Base-by-base conservation (phyloP, 2,797 vertebrate species). In the Denticeps clupeoides region DNA sequence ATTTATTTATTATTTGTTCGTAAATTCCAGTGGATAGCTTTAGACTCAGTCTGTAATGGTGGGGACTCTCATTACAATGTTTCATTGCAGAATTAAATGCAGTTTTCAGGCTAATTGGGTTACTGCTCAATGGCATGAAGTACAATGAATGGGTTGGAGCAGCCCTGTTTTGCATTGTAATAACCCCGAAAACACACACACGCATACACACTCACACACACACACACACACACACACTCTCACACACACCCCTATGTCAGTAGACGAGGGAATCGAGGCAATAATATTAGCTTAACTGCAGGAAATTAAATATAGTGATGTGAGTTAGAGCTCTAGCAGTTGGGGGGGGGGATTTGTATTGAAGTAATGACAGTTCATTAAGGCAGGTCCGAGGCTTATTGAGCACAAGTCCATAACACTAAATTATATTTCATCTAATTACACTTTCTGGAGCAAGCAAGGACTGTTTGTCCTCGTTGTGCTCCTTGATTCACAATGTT, bases 321-420 rank as follows among this genome's bases (percentile, higher is more conserved):
- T 51, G 58, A 48, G 32, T 47, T 45, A 53, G 55, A 45, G 47
- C 69, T 69, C 63, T 70, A 59, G 71, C 73, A 56, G 53, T 49
- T 70, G 68, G 53, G 64, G 75, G 65, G 57, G 62, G 67, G 80
- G 74, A 78, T 81, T 82, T 83, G 77, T 82, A 85, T 79, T 62
- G 84, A 78, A 84, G 87, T 87, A 87, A 87, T 86, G 85, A 83
- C 84, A 88, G 87, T 87, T 88, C 85, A 88, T 88, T 89, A 88
- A 83, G 77, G 76, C 77, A 69, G 61, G 67, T 81, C 83, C 70
- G 75, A 73, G 65, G 70, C 68, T 78, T 80, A 85, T 84, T 85
- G 84, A 87, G 78, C 84, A 79, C 75, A 73, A 79, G 74, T 82
- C 78, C 77, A 79, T 77, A 77, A 81, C 70, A 78, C 80, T 86